Base-by-base conservation (phyloP, 2,888 invertebrate species). In the Gonocerus acuteangulatus region DNA sequence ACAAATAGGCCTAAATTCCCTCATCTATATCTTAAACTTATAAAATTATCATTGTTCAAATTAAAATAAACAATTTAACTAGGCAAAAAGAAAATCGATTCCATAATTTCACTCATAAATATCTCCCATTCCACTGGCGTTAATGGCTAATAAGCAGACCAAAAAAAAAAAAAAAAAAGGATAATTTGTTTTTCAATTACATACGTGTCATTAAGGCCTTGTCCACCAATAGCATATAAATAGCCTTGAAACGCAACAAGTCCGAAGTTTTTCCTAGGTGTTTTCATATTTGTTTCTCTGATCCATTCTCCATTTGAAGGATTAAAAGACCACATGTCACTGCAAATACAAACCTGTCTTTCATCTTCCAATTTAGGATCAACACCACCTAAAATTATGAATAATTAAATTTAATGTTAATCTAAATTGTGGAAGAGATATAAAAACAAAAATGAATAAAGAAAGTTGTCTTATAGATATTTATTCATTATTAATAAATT, bases 201-300 rank as follows among this genome's bases (percentile, higher is more conserved):
- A 34, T 23, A 76, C 75, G 78, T 78, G 71, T 82, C 81, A 69
- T 79, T 79, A 63, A 78, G 78, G 71, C 82, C 83, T 73, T 84
- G 83, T 6, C 87, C 87, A 1, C 86, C 86, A 64, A 87, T 82
- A 2, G 84, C 84, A 69, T 81, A 86, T 68, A 87, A 74, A n/a
- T 80, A 81, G 72, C 81, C 80, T 21, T 80, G 78, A 67, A 80
- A 79, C 1, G 80, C 82, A n/a, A 84, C 81, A 3, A 85, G 75
- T 0, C 84, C 85, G 69, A 86, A 87, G 74, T 85, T 83, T 72
- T 84, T 82, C 67, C 86, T 76, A 0, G 82, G 77, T 21, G 78
- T 76, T 16, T 79, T 76, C 68, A 87, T 77, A 13, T 78, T 79
- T 1, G 78, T 76, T 71, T 86, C 84, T 64, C 78, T 79, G 70